Evolutionary conservation across 2,113 vertebrate genomes (phyloP).

Genomic region (Leptosomus discolor): DNA sequence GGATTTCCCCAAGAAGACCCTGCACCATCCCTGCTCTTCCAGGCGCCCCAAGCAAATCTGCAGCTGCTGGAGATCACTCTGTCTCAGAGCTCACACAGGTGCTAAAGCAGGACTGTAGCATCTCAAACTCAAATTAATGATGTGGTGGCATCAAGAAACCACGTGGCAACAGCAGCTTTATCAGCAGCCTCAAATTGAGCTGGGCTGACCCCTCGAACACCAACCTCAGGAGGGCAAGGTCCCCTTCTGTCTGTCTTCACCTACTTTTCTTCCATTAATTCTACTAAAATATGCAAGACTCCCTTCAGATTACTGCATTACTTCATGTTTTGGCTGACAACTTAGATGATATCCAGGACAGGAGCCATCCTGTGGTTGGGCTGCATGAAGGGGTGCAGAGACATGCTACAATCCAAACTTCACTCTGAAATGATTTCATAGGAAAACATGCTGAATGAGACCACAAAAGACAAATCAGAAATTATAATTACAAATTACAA

Average conservation of each 20-base stretch:
- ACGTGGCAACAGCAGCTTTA: not conserved
- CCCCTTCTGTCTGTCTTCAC: not conserved
- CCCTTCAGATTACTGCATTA: not conserved
- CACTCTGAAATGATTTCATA: not conserved
- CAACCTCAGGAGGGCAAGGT: not conserved
- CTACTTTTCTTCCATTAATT: not conserved
- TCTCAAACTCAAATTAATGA: not conserved
- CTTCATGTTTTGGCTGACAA: not conserved
- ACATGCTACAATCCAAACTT: not conserved
- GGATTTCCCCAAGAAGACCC: not conserved
- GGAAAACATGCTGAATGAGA: not conserved
- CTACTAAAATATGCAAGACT: not conserved
- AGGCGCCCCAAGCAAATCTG: fast-evolving
- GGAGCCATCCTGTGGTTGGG: not conserved
- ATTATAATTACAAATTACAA: not conserved
- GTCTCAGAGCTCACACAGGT: not conserved
- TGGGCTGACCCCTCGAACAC: fast-evolving
- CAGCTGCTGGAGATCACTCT: fast-evolving
- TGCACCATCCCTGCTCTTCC: not conserved
- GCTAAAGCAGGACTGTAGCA: not conserved
- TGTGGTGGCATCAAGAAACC: fast-evolving
- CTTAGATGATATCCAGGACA: not conserved
- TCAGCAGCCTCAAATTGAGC: not conserved
- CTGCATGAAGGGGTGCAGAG: not conserved
- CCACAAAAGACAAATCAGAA: not conserved